Conservation (phyloP, 2,888 invertebrate genomes). For the Micoletzkya japonica region DNA sequence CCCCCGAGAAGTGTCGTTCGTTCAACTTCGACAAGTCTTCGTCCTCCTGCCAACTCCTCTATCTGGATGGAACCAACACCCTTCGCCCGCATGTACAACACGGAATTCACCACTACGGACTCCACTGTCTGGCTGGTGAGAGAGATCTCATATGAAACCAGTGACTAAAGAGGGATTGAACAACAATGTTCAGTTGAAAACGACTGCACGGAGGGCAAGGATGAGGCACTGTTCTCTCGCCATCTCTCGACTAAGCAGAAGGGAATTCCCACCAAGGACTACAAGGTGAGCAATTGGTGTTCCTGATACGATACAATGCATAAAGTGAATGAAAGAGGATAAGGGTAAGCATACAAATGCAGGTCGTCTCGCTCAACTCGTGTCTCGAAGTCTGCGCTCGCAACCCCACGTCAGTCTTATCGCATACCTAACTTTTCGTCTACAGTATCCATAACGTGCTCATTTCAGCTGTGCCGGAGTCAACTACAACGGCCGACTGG, state of each 20-base stretch:
- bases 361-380: constrained; percentile 53
- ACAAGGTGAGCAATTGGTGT: too few species aligned
- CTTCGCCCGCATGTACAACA: constrained; percentile 55
- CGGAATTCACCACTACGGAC: constrained; percentile 60
- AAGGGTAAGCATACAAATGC: background rate
- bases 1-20: constrained; percentile 62
- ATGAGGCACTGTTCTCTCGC: constrained; percentile 59
- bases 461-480: constrained; percentile 57
- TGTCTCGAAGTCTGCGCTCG: constrained; percentile 59
- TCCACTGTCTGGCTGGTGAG: constrained; percentile 59
- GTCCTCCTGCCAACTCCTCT: constrained; percentile 58
- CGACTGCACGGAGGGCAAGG: constrained; percentile 52
- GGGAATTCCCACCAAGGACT: constrained; percentile 54
- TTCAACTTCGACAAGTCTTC: constrained; percentile 62
- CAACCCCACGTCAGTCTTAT: constrained; percentile 45
- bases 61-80: constrained; percentile 59
- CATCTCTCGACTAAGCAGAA: constrained; percentile 59
- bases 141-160: too few species aligned
- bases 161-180: background rate
- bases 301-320: background rate
- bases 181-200: constrained; percentile 49
- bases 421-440: background rate
- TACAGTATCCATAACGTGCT: background rate
- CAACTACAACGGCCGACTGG: constrained; percentile 62
- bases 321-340: background rate